phyloP scores from a whole-genome alignment of 1,140 invertebrate species.

The Pararge aegeria region DNA sequence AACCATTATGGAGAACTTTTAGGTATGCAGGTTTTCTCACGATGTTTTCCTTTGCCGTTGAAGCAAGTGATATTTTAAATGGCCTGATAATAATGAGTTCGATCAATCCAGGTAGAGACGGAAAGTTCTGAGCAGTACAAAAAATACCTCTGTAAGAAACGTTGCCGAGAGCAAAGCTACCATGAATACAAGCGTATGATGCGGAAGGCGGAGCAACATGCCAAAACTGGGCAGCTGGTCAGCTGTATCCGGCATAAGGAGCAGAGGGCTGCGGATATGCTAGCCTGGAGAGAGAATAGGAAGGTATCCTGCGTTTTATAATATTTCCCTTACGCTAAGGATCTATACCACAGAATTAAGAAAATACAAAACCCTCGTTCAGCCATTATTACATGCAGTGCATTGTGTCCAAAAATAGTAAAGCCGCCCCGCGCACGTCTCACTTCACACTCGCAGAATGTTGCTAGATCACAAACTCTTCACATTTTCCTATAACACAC shows the following conservation, averaged over 20 bases:
- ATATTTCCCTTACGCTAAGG: background rate
- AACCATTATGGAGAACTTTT: no score
- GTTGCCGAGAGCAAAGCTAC: constrained; percentile 42
- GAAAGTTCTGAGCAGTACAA: constrained; percentile 56
- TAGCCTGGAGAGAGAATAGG: constrained; percentile 47
- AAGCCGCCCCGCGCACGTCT: no score
- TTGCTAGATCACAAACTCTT: no score
- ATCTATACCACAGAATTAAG: no score
- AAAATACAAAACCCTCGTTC: no score
- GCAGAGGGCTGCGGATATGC: constrained; percentile 39
- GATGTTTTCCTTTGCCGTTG: no score
- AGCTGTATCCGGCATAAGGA: constrained; percentile 57
- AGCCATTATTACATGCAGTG: no score
- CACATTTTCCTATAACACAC: no score
- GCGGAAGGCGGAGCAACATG: constrained; percentile 39
- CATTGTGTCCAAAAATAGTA: no score
- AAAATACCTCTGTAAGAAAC: constrained; percentile 49
- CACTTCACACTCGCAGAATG: no score
- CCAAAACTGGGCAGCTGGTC: constrained; percentile 41
- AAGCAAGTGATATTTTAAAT: no score
- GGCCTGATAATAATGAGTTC: background rate
- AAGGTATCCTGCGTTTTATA: constrained; percentile 38
- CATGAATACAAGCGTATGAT: constrained; percentile 45
- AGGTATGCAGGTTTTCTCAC: no score
- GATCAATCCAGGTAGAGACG: constrained; percentile 46